phyloP scores from a whole-genome alignment of 2,888 invertebrate species.

The Criorhina ranunculi region DNA sequence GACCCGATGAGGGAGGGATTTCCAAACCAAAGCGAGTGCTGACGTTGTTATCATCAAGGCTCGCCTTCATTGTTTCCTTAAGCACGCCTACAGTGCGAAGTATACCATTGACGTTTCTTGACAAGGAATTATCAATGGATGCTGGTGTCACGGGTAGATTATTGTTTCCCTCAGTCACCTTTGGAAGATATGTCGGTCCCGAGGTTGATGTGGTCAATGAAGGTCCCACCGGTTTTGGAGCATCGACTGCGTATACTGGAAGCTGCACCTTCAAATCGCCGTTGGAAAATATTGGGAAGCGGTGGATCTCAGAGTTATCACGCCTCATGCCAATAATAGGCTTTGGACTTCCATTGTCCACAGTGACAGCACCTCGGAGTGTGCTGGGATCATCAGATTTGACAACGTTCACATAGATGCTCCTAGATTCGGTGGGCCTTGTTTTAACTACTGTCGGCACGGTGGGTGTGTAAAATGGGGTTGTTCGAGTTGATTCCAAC shows the following conservation, averaged over 20 bases:
- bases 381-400: slow-evolving; percentile 59
- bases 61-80: slow-evolving; percentile 85
- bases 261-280: slow-evolving; percentile 76
- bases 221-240: slow-evolving; percentile 77
- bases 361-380: slow-evolving; percentile 37
- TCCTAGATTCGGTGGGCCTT: slow-evolving; percentile 80
- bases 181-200: slow-evolving; percentile 82
- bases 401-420: slow-evolving; percentile 79
- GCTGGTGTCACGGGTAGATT: slow-evolving; percentile 21
- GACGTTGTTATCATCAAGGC: slow-evolving; percentile 83
- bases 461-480: slow-evolving; percentile 84
- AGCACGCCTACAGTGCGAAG: slow-evolving; percentile 88
- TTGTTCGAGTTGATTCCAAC: slow-evolving; percentile 82
- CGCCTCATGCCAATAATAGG: slow-evolving; percentile 81
- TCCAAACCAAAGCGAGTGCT: slow-evolving; percentile 87
- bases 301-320: slow-evolving; percentile 77
- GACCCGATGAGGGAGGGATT: slow-evolving; percentile 90
- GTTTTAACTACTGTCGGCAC: slow-evolving; percentile 81
- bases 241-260: slow-evolving; percentile 52
- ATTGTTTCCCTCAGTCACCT: slow-evolving; percentile 65
- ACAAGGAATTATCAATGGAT: slow-evolving; percentile 83
- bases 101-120: slow-evolving; percentile 89
- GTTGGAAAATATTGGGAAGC: slow-evolving; percentile 59
- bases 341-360: slow-evolving; percentile 78
- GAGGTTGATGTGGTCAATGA: slow-evolving; percentile 78